phyloP scores from a whole-genome alignment of 37 sponge, comb jelly and placozoan genomes.

The Halichondria panicea region DNA sequence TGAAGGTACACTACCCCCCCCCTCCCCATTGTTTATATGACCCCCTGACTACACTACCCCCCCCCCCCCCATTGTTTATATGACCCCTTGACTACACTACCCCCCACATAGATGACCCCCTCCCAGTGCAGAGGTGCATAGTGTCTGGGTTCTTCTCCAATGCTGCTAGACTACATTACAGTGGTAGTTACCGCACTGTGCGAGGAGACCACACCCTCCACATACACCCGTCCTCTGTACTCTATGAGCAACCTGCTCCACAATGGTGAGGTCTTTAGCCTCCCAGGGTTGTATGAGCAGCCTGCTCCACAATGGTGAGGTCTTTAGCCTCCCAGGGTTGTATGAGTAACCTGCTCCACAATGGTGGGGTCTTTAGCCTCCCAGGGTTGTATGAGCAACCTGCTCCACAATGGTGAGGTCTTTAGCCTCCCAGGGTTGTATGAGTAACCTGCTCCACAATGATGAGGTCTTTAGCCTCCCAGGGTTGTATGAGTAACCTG shows the following conservation, averaged over 20 bases:
- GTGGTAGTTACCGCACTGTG: conserved; percentile 39
- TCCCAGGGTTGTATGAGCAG: too few relatives aligned
- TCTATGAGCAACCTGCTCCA: conserved; percentile 55
- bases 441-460: neutral
- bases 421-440: too few relatives aligned
- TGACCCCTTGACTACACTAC: too few relatives aligned
- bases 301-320: neutral
- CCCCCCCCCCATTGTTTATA: too few relatives aligned
- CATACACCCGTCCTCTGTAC: conserved; percentile 84
- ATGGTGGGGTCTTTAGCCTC: neutral
- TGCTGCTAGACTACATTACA: conserved; percentile 77
- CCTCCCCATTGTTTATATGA: neutral
- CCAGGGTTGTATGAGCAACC: conserved; percentile 32
- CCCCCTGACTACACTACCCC: too few relatives aligned
- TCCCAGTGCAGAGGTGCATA: conserved; percentile 75
- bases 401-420: conserved; percentile 63
- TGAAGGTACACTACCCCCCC: conserved; percentile 36
- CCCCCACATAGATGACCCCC: conserved; percentile 50
- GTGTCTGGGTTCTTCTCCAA: conserved; percentile 88
- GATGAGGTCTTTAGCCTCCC: neutral
- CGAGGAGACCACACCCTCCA: conserved; percentile 77
- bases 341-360: neutral
- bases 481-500: neutral
- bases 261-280: conserved; percentile 53
- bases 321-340: neutral